A percentile compares a stretch with the other conserved stretches of the same genome.
Evolutionary conservation across 2,888 invertebrate genomes (phyloP).

Genomic region (Caenorhabditis sulstoni): DNA sequence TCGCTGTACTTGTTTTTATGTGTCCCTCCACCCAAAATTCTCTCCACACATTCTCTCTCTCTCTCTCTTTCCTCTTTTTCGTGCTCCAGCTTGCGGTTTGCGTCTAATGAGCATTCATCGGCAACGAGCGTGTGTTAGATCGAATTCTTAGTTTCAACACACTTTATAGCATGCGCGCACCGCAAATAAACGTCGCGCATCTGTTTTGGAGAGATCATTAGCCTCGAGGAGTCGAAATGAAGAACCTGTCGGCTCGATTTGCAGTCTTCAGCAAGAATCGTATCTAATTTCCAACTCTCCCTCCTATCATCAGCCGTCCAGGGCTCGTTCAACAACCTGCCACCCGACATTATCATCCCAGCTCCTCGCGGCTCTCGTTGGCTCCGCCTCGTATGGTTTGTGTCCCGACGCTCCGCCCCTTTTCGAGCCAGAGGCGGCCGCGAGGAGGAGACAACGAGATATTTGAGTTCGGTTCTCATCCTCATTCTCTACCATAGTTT

Average conservation of each 20-base stretch:
- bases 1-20: constrained; percentile 32
- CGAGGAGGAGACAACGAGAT: constrained; percentile 1
- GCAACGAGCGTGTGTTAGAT: constrained; percentile 15
- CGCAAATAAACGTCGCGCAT: too few relatives aligned
- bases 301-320: constrained; percentile 24
- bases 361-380: too few relatives aligned
- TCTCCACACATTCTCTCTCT: neutral
- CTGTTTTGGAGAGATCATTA: constrained; percentile 2
- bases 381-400: constrained; percentile 41
- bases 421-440: neutral
- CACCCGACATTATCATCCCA: too few relatives aligned
- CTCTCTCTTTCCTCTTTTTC: neutral
- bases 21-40: neutral
- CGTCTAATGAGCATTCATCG: constrained; percentile 49
- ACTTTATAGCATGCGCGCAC: too few relatives aligned
- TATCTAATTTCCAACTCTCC: constrained; percentile 5
- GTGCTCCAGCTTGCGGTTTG: constrained; percentile 1
- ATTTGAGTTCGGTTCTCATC: neutral
- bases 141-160: constrained; percentile 48
- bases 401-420: constrained; percentile 8
- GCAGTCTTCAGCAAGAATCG: constrained; percentile 29
- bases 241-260: too few relatives aligned
- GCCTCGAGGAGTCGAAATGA: neutral
- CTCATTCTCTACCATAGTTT: too few relatives aligned
- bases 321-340: neutral